Percentiles rank a stretch among this genome's conserved stretches.
Conservation (phyloP, 23 tunicate genomes). For the Trididemnum clinides region DNA sequence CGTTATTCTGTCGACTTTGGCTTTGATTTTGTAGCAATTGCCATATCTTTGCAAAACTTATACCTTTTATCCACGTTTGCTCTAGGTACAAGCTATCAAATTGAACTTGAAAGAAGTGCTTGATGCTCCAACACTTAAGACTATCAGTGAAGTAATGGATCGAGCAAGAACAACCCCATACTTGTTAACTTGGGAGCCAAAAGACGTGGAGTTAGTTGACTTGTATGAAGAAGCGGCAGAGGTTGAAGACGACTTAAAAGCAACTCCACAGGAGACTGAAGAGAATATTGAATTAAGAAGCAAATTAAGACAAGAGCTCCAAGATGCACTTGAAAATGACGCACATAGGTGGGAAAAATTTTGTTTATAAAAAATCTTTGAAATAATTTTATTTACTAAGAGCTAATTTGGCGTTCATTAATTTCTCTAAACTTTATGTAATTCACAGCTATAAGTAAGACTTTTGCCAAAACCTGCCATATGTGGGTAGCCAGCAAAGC, state of each 20-base stretch:
- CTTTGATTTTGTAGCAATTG: no score
- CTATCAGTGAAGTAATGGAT: background rate
- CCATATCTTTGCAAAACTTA: no score
- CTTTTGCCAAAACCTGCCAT: no score
- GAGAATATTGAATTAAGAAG: background rate
- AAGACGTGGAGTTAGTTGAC: conserved; percentile 9
- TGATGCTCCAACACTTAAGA: background rate
- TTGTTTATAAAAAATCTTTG: no score
- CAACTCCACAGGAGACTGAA: background rate
- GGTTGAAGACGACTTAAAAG: background rate
- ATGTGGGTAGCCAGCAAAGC: no score
- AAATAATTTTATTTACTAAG: no score
- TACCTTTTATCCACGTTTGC: no score
- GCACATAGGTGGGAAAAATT: background rate
- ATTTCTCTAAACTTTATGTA: no score
- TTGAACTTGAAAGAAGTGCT: background rate
- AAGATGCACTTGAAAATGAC: background rate
- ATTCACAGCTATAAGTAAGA: no score
- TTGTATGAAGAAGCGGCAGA: conserved; percentile 1
- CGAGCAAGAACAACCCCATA: background rate
- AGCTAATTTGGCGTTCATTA: no score
- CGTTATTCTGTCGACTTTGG: no score
- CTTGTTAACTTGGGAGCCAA: background rate
- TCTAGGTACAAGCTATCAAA: background rate
- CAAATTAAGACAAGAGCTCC: background rate